These are phyloP conservation scores for Monarcha castaneiventris DNA, from an alignment of 2,113 vertebrate species.

Conservation along the genomic window DNA sequence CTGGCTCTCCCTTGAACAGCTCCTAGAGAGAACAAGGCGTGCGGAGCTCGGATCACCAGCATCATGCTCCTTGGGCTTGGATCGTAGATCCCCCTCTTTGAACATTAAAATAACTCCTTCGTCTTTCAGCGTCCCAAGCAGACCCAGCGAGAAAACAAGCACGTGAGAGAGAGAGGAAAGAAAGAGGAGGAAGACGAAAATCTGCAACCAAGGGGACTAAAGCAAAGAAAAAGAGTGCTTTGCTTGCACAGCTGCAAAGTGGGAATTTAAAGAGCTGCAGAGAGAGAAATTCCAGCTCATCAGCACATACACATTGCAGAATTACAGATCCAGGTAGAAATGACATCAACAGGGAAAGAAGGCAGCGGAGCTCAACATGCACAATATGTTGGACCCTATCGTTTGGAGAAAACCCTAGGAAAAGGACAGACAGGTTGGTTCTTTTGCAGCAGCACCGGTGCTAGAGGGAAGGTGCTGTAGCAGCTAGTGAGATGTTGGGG, in stretches of 20 bases:
- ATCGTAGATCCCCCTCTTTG: constrained; percentile 41
- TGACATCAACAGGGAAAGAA: constrained; percentile 98
- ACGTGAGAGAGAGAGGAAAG: constrained; percentile 12
- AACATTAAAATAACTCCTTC: constrained; percentile 23
- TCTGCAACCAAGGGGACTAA: constrained; percentile 63
- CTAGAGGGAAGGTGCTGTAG: constrained; percentile 50
- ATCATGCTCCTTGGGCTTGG: constrained; percentile 67
- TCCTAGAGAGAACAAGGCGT: constrained; percentile 65
- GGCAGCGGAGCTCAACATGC: constrained; percentile 95
- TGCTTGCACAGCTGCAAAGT: constrained; percentile 62
- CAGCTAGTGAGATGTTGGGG: constrained; percentile 36
- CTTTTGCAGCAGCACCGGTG: constrained; percentile 43
- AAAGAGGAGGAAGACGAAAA: constrained; percentile 48
- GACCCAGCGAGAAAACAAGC: neutral
- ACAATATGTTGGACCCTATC: constrained; percentile 99
- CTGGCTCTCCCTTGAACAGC: constrained; percentile 63
- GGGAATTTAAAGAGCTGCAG: constrained; percentile 68
- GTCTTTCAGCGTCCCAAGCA: constrained; percentile 40
- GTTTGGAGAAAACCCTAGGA: constrained; percentile 98
- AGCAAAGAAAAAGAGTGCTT: constrained; percentile 56
- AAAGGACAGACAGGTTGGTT: constrained; percentile 99
- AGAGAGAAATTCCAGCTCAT: constrained; percentile 62
- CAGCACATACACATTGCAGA: constrained; percentile 65
- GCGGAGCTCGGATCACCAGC: constrained; percentile 62
- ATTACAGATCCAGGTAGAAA: constrained; percentile 74